Base-by-base conservation (phyloP, 1,140 invertebrate genomes). In the Calephelis nemesis region DNA sequence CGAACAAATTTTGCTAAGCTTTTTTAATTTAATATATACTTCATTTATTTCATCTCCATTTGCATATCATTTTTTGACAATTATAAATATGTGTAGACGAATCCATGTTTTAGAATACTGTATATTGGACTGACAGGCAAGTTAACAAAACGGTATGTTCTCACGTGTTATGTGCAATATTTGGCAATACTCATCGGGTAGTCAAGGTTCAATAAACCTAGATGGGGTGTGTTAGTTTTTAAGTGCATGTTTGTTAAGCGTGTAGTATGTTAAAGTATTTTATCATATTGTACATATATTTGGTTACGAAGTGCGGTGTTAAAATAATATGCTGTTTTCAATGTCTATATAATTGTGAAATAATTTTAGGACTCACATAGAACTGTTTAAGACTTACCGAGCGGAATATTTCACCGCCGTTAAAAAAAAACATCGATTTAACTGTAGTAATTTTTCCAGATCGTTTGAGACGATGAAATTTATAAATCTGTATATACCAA, bases 161-260 rank as follows among this genome's bases (percentile, higher is more conserved):
- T 66, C 70, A 75, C 66, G 52, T 73, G 58, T 77, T 81, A 83
- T 86, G 88, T 91, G 88, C 88, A 91, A 90, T 90, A 89, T 88
- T 88, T 79, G 83, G 84, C 83, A 90, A 91, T 91, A 91, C 88
- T 91, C 88, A 89, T 84, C 76, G 74, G 70, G 75, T 88, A 87
- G 84, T 91, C 83, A 83, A 73, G 71, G 78, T 81, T 69, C 67
- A 74, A 74, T 68, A 58, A 75, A 75, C 73, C 80, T 81, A 76
- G 70, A 68, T 71, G 78, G 75, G 69, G 73, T 79, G 76, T 81
- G 68, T 76, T 88, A 93, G 93, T 85, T 91, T 30, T 88, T 93
- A 93, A 92, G 91, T 92, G 85, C 87, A 88, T 72, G 90, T 88
- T 90, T 84, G 73, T 84, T 84, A 82, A 75, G 63, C 74, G 80